Conservation (phyloP, 53 echinoderm and acorn worm genomes). For the Henricia sp. region DNA sequence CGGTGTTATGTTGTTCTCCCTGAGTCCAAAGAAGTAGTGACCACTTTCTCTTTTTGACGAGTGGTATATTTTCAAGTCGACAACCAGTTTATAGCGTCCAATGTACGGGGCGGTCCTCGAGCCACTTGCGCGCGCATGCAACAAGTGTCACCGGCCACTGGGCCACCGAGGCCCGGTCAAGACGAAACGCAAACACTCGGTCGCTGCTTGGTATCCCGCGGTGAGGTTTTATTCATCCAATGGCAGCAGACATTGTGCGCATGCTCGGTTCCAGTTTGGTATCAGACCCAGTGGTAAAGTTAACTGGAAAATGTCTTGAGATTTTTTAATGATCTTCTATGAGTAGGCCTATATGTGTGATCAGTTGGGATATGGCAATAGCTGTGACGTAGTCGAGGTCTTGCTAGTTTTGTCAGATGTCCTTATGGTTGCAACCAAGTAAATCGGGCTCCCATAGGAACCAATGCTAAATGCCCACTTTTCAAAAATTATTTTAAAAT, state of each 20-base stretch:
- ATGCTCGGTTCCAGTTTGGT: neutral
- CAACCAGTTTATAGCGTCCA: constrained; percentile 10
- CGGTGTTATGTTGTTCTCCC: neutral
- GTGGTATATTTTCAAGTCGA: constrained; percentile 23
- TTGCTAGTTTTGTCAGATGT: too few species aligned
- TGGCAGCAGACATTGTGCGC: constrained; percentile 13
- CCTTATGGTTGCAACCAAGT: too few species aligned
- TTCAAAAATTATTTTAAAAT: too few species aligned
- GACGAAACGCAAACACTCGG: neutral
- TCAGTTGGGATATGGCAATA: constrained; percentile 17
- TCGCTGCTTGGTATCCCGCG: constrained; percentile 13
- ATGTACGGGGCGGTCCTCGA: neutral
- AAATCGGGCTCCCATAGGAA: too few species aligned
- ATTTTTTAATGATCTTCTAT: constrained; percentile 25
- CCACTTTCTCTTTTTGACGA: neutral
- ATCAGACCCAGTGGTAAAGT: constrained; percentile 6
- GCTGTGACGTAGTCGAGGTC: too few species aligned
- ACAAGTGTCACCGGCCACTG: constrained; percentile 44
- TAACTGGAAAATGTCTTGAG: constrained; percentile 6
- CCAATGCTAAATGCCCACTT: too few species aligned
- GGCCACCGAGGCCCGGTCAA: neutral
- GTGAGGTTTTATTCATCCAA: constrained; percentile 19
- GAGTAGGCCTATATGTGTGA: neutral
- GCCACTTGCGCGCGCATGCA: constrained; percentile 64
- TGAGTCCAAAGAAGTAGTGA: constrained; percentile 26